These are phyloP conservation scores for Sarcoramphus papa DNA, from an alignment of 2,797 vertebrate genomes.

Conservation along the genomic window DNA sequence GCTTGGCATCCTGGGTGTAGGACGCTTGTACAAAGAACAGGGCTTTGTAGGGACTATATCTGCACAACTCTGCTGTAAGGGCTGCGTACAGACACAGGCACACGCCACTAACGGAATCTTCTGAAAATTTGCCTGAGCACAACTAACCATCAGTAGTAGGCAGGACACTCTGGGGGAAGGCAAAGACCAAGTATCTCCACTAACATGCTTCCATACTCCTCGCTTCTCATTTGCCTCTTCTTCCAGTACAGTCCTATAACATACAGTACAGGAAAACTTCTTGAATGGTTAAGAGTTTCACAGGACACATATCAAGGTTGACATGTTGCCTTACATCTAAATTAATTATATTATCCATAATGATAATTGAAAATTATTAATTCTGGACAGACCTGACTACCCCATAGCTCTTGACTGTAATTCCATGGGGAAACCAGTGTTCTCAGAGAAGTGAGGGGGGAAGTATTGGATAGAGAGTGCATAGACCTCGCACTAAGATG, in stretches of 20 bases:
- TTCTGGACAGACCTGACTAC: not conserved
- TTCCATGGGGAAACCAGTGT: not conserved
- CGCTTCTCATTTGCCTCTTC: not conserved
- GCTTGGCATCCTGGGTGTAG: not conserved
- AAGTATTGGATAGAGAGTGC: fast-evolving
- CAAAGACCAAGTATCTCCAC: not conserved
- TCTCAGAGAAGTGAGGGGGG: fast-evolving
- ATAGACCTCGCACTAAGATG: not conserved
- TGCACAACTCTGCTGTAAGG: not conserved
- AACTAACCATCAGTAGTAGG: fast-evolving
- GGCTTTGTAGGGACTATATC: not conserved
- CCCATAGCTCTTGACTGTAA: not conserved
- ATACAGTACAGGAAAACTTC: not conserved
- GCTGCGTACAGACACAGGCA: not conserved
- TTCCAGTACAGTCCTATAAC: not conserved
- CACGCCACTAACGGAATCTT: fast-evolving
- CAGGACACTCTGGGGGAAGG: not conserved
- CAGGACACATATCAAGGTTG: not conserved
- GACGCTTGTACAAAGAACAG: fast-evolving
- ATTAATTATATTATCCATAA: not conserved
- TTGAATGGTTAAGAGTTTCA: not conserved
- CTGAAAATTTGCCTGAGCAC: not conserved
- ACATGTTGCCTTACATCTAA: not conserved
- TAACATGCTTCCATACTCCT: not conserved
- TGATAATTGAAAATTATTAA: not conserved